phyloP scores from a whole-genome alignment of 2,888 invertebrate genomes.

The Morpho helenor region DNA sequence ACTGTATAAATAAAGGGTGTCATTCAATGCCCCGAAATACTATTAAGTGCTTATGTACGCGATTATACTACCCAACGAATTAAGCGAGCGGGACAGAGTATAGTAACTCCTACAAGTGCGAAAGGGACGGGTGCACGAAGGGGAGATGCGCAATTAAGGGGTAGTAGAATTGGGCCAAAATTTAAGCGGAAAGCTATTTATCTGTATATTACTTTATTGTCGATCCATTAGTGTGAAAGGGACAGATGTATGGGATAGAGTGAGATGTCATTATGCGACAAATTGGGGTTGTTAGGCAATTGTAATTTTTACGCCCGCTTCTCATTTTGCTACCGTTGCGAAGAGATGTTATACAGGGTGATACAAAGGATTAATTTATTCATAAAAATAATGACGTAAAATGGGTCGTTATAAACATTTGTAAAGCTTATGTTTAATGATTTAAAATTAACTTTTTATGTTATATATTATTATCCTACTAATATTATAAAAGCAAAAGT shows the following conservation, averaged over 20 bases:
- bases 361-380: background rate
- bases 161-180: slow-evolving; percentile 71
- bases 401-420: no score
- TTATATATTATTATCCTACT: no score
- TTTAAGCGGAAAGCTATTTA: slow-evolving; percentile 75
- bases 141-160: slow-evolving; percentile 72
- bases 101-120: slow-evolving; percentile 24
- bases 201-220: slow-evolving; percentile 78
- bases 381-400: no score
- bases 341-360: slow-evolving; percentile 1
- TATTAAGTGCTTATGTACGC: slow-evolving; percentile 77
- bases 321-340: slow-evolving; percentile 16
- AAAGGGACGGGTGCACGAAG: slow-evolving; percentile 44
- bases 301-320: slow-evolving; percentile 18
- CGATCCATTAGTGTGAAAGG: slow-evolving; percentile 65
- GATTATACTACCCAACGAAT: slow-evolving; percentile 66
- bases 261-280: slow-evolving; percentile 34
- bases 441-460: no score
- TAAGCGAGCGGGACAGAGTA: slow-evolving; percentile 41
- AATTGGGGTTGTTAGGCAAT: slow-evolving; percentile 48
- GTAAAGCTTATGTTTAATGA: no score
- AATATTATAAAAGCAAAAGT: no score
- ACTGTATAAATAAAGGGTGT: slow-evolving; percentile 71
- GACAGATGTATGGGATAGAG: slow-evolving; percentile 29
- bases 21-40: slow-evolving; percentile 65